Base-by-base conservation (phyloP, 2,888 invertebrate species). In the Merodon equestris region DNA sequence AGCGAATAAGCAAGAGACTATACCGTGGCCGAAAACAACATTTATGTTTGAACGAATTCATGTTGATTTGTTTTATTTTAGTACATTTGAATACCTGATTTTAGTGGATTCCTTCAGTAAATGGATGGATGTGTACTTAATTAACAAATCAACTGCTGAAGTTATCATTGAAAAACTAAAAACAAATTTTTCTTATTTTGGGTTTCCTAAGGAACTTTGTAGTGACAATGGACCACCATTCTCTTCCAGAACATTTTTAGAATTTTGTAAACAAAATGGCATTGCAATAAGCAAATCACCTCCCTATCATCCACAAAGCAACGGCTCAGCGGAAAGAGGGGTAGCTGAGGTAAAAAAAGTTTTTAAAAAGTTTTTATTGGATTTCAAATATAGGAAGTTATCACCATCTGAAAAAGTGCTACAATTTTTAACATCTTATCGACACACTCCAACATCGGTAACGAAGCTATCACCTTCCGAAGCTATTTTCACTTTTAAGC, bases 191-290 rank as follows among this genome's bases (percentile, higher is more conserved):
- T 51, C 45, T 10, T 58, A 58, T 50, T 73, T 66, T 57, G 66
- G 64, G 1, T 73, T 73, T 10, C 66, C 66, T 34, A 44, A 18
- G 19, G 57, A 66, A n/a, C 42, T 66, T 27, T 57, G 36, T 51
- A 57, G 63, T 63, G 72, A 72, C 48, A 72, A 72, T 44, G 64
- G 64, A 36, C 64, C 63, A 63, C 71, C 71, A 38, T 72, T 63
- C 17, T 48, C 48, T 13, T 71, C 54, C 15, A 50, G 36, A 34
- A 63, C 51, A 18, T 51, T 63, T 63, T 44, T 63, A 53, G 64
- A 64, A 3, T 64, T 64, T 10, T 15, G 64, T 13, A 53, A 42
- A 17, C n/a, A 38, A 48, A 60, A 60, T 18, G 38, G 38, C 1
- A 63, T 63, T 34, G n/a, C 9, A 53, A 5, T 14, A 12, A 17